A percentile compares a stretch with the other conserved stretches of the same genome.
phyloP scores from a whole-genome alignment of 2,797 vertebrate species.

The Mormyrops attenuatus region DNA sequence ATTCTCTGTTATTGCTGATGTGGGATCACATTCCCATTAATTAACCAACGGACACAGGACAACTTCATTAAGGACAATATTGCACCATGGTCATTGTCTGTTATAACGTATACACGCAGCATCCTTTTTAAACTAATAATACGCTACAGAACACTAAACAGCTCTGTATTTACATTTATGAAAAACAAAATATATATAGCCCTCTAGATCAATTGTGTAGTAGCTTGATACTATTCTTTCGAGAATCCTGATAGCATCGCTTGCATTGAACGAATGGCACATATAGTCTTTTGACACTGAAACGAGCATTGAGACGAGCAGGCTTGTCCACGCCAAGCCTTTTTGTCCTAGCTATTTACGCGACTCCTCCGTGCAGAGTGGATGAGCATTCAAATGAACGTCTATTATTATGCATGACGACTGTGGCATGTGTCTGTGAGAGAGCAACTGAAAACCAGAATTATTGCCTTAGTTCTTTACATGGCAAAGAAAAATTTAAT shows the following conservation, averaged over 20 bases:
- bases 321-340: neutral
- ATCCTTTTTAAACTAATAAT: conserved; percentile 44
- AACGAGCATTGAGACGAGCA: neutral
- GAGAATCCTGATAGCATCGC: neutral
- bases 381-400: conserved; percentile 39
- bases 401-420: conserved; percentile 20
- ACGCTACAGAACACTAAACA: conserved; percentile 35
- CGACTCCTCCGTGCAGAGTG: neutral
- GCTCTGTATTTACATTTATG: conserved; percentile 40
- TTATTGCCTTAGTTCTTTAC: conserved; percentile 69
- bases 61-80: conserved; percentile 64
- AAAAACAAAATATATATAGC: conserved; percentile 35
- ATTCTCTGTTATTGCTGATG: conserved; percentile 72
- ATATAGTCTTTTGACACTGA: neutral
- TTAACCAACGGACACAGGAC: conserved; percentile 61
- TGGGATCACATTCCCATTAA: conserved; percentile 51
- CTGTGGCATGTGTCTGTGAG: neutral
- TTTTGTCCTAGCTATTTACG: neutral
- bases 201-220: conserved; percentile 44
- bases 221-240: neutral
- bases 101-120: conserved; percentile 53
- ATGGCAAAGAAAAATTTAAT: conserved; percentile 43
- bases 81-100: conserved; percentile 73
- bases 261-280: neutral
- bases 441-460: conserved; percentile 37